Conservation (phyloP, 2,888 invertebrate species). For the Ormia ochracea region DNA sequence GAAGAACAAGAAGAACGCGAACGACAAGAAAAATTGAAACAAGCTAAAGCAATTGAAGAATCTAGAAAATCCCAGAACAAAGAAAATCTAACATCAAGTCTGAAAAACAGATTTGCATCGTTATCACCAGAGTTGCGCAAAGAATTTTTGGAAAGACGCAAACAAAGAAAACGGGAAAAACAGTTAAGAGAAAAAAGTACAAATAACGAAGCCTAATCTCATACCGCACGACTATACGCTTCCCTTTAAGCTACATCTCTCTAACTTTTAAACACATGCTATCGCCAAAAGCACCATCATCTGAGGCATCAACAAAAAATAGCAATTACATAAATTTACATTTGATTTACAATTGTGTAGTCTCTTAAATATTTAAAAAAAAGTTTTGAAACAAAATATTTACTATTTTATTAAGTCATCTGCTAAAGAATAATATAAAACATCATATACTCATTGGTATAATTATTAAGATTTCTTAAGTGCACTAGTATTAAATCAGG, state of each 20-base stretch:
- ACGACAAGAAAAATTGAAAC: conserved; percentile 63
- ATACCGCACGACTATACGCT: conserved; percentile 31
- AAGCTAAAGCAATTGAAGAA: conserved; percentile 67
- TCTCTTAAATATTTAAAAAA: conserved; percentile 48
- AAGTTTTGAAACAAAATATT: conserved; percentile 17
- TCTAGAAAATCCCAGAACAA: conserved; percentile 63
- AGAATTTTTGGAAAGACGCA: conserved; percentile 71
- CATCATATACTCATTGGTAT: conserved; percentile 41
- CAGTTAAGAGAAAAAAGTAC: conserved; percentile 40
- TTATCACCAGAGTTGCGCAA: conserved; percentile 72
- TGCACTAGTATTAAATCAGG: conserved; percentile 54
- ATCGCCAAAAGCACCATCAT: conserved; percentile 16
- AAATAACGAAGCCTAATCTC: conserved; percentile 53
- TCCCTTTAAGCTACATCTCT: conserved; percentile 47
- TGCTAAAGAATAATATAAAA: not conserved
- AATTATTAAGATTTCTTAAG: conserved; percentile 16
- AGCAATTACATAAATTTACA: conserved; percentile 24
- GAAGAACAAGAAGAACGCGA: conserved; percentile 66
- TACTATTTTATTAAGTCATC: conserved; percentile 17
- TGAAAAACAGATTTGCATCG: conserved; percentile 69
- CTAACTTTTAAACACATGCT: conserved; percentile 21
- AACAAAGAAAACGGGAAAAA: conserved; percentile 70
- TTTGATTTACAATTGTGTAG: conserved; percentile 40
- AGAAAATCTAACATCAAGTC: conserved; percentile 67
- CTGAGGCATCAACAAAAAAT: not conserved